phyloP scores from a whole-genome alignment of 2,113 vertebrate genomes.

The Burhinus bistriatus region DNA sequence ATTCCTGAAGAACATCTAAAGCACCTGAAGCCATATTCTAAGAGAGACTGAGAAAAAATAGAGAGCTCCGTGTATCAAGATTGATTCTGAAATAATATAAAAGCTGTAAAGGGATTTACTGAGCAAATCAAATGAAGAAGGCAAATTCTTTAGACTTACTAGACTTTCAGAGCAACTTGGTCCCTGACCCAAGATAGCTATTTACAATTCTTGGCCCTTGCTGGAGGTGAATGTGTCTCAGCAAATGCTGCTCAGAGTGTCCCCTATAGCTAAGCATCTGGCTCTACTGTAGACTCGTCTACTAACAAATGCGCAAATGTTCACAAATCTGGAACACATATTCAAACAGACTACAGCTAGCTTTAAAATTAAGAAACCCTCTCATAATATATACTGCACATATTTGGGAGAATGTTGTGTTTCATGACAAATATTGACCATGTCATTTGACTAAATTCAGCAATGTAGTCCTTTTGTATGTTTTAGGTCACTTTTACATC shows the following conservation, averaged over 20 bases:
- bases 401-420: background rate
- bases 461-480: background rate
- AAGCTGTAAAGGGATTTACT: background rate
- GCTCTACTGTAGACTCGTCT: background rate
- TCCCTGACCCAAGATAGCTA: background rate
- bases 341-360: conserved; percentile 34
- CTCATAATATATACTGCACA: background rate
- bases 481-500: background rate
- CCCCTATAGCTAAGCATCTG: conserved; percentile 50
- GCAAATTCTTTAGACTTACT: background rate
- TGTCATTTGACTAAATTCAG: background rate
- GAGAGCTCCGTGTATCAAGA: background rate
- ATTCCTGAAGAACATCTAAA: background rate
- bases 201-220: conserved; percentile 31
- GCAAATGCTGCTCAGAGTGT: conserved; percentile 64
- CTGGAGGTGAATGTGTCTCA: conserved; percentile 43
- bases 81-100: conserved; percentile 9
- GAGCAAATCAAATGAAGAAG: background rate
- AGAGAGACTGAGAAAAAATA: background rate
- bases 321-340: conserved; percentile 44
- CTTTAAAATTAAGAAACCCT: background rate
- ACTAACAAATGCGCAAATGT: conserved; percentile 54
- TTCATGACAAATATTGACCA: background rate
- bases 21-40: background rate
- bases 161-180: conserved; percentile 8